phyloP scores from a whole-genome alignment of 2,888 invertebrate genomes.

The Tipula confusa region DNA sequence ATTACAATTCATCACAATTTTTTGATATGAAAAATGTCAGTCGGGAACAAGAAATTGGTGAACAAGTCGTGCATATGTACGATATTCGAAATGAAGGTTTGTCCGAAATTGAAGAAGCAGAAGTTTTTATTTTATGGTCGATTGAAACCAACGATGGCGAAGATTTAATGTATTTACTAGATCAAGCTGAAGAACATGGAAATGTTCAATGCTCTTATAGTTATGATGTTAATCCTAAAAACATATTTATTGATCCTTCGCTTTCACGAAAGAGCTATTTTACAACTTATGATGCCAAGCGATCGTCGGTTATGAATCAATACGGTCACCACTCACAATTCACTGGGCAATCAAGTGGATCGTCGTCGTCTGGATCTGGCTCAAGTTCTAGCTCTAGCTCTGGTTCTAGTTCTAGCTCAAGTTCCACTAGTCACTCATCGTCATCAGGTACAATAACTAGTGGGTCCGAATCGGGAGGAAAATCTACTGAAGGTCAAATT shows the following conservation, averaged over 20 bases:
- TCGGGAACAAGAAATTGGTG: conserved; percentile 76
- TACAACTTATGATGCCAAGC: conserved; percentile 45
- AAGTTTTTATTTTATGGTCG: conserved; percentile 83
- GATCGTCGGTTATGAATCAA: not conserved
- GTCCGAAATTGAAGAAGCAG: conserved; percentile 76
- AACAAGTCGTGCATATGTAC: conserved; percentile 85
- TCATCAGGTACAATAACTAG: not conserved
- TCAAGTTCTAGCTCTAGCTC: not conserved
- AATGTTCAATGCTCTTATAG: conserved; percentile 69
- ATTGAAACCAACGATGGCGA: conserved; percentile 74
- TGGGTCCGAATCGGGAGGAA: conserved; percentile 34
- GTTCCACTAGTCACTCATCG: too few relatives aligned
- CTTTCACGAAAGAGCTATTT: conserved; percentile 47
- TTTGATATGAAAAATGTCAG: conserved; percentile 52
- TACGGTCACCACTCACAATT: not conserved
- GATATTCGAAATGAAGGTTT: conserved; percentile 86
- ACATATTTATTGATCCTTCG: conserved; percentile 44
- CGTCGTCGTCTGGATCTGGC: not conserved
- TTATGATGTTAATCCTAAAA: conserved; percentile 60
- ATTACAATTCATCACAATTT: conserved; percentile 62
- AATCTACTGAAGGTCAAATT: too few relatives aligned
- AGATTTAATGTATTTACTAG: conserved; percentile 74
- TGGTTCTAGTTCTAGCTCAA: not conserved
- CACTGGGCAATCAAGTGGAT: not conserved
- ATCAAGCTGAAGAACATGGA: conserved; percentile 73